Evolutionary conservation across 2,113 vertebrate genomes (phyloP).

Genomic region (Thryonomys swinderianus): DNA sequence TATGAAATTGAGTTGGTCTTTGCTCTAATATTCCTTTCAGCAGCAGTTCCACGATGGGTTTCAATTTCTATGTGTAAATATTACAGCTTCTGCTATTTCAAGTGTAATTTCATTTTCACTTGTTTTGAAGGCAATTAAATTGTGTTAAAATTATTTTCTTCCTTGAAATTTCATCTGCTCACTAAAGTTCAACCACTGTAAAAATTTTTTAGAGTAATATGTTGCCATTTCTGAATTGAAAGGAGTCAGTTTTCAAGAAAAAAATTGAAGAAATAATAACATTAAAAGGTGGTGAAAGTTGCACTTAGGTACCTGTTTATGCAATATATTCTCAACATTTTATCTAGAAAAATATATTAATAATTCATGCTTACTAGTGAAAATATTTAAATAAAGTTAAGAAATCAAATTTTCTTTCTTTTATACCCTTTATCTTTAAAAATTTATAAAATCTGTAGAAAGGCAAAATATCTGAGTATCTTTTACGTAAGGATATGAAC

Average conservation of each 20-base stretch:
- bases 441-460: not conserved
- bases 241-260: not conserved
- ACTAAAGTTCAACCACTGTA: slow-evolving; percentile 50
- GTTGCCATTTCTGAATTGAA: slow-evolving; percentile 26
- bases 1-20: slow-evolving; percentile 71
- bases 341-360: not conserved
- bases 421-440: not conserved
- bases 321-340: not conserved
- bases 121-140: slow-evolving; percentile 66
- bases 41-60: slow-evolving; percentile 67
- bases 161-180: slow-evolving; percentile 64
- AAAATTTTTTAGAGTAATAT: not conserved
- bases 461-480: not conserved
- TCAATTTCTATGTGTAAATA: slow-evolving; percentile 71
- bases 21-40: slow-evolving; percentile 73
- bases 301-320: not conserved
- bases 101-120: slow-evolving; percentile 69
- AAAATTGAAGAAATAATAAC: not conserved
- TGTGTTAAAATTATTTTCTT: slow-evolving; percentile 60
- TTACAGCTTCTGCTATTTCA: slow-evolving; percentile 79
- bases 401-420: not conserved
- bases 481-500: not conserved
- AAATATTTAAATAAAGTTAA: not conserved
- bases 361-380: not conserved
- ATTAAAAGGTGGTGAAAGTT: not conserved